Percentiles rank a stretch among this genome's conserved stretches.
These are phyloP conservation scores for Pheosia gnoma DNA, from an alignment of 2,888 invertebrate genomes.

Conservation along the genomic window DNA sequence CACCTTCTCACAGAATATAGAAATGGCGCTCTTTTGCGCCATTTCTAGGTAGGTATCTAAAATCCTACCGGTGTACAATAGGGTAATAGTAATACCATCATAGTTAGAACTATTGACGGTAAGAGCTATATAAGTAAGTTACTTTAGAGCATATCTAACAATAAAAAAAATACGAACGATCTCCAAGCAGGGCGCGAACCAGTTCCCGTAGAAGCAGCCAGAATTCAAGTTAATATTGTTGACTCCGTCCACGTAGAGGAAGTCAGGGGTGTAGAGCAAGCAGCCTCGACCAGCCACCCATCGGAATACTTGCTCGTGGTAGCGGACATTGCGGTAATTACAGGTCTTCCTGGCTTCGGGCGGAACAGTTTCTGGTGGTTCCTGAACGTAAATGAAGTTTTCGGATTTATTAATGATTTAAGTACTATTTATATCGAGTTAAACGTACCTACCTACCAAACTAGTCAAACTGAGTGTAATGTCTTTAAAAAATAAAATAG, in stretches of 20 bases:
- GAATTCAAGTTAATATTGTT: conserved; percentile 64
- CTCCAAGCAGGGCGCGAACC: conserved; percentile 72
- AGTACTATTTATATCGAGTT: too few relatives aligned
- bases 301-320: conserved; percentile 72
- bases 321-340: conserved; percentile 67
- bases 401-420: too few relatives aligned
- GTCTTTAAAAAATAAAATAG: background rate
- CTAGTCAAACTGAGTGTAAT: too few relatives aligned
- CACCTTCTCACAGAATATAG: too few relatives aligned
- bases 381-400: conserved; percentile 45
- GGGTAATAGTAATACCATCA: too few relatives aligned
- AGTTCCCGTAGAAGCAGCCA: conserved; percentile 65
- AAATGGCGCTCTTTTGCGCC: too few relatives aligned
- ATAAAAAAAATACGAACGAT: conserved; percentile 52
- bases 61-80: too few relatives aligned
- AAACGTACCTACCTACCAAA: too few relatives aligned
- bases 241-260: conserved; percentile 60
- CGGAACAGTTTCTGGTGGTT: conserved; percentile 57
- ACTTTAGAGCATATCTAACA: too few relatives aligned
- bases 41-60: too few relatives aligned
- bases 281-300: conserved; percentile 78
- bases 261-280: conserved; percentile 69
- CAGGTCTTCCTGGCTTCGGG: conserved; percentile 59
- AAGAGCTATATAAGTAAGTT: too few relatives aligned
- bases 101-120: too few relatives aligned